Evolutionary conservation across 2,113 vertebrate species (phyloP).

Genomic region (Bambusicola thoracicus): DNA sequence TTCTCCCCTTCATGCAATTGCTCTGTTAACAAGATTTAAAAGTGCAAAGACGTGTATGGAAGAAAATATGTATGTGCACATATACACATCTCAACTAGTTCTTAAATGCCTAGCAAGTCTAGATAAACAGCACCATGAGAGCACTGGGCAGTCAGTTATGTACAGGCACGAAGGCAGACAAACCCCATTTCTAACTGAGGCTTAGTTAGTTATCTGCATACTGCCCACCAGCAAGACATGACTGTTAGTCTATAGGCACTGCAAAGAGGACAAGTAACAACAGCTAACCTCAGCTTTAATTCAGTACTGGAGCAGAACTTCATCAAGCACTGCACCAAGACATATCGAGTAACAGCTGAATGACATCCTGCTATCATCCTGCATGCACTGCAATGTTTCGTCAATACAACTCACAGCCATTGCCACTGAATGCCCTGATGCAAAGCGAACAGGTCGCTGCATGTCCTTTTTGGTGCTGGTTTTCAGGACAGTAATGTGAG

Average conservation of each 20-base stretch:
- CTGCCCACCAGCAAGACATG: accelerated
- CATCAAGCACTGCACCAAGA: background rate
- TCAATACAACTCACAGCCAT: background rate
- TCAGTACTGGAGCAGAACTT: background rate
- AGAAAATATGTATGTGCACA: background rate
- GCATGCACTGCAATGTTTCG: background rate
- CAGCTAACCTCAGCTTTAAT: accelerated
- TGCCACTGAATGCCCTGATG: background rate
- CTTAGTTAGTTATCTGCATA: accelerated
- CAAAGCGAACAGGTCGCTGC: background rate
- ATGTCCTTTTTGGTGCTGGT: background rate
- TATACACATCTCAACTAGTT: too few species aligned
- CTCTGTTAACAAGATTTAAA: background rate
- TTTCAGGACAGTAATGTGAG: background rate
- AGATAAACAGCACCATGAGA: background rate
- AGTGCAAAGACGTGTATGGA: background rate
- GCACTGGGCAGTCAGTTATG: background rate
- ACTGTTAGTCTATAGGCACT: background rate
- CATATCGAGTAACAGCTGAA: background rate
- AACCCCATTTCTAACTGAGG: accelerated
- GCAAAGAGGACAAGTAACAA: background rate
- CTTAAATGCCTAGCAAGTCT: background rate
- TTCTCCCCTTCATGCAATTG: background rate
- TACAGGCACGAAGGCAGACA: accelerated
- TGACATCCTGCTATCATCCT: background rate